Base-by-base conservation (phyloP, 2,113 vertebrate species). In the Notothenia coriiceps region DNA sequence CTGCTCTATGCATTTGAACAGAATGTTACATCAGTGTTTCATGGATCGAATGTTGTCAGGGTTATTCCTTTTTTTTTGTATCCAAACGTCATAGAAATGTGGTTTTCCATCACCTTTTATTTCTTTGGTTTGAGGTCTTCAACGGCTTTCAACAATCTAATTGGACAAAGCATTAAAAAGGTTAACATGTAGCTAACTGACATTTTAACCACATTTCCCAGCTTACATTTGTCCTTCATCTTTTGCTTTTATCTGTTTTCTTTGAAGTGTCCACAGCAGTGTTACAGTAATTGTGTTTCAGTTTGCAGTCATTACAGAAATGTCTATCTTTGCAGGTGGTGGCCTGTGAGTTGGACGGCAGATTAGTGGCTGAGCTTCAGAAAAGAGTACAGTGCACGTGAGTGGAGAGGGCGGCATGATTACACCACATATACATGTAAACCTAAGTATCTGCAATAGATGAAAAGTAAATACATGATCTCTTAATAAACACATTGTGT, bases 381-480 rank as follows among this genome's bases (percentile, higher is more conserved):
- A 99, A 99, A 86, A 96, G 98, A 96, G 97, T 99, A 17, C 98
- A 99, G 91, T 97, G 97, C 95, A 98, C 96, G 98, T 99, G 88
- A 96, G 97, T 97, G 59, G 55, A 35, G 12, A 25, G 52, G 1
- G 22, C 29, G 59, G 18, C 9, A 12, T 12, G 7, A 15, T 81
- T 15, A 11, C 49, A 1, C 1, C 6, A 22, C 14, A 40, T 33
- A 14, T 13, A 55, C 33, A 25, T 22, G 17, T 4, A 10, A 2
- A 4, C 29, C 3, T 29, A 29, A 29, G 3, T 14, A 33, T 40
- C 20, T 10, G 0, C 18, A 6, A 0, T 64, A 20, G n/a, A 60
- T 44, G 15, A 44, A 61, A 52, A 47, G 8, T 10, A 0, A 49
- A 14, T 13, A 14, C 40, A 6, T 62, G 20, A 59, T 54, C 12